phyloP scores from a whole-genome alignment of 2,888 invertebrate genomes.

The Pterostichus madidus region DNA sequence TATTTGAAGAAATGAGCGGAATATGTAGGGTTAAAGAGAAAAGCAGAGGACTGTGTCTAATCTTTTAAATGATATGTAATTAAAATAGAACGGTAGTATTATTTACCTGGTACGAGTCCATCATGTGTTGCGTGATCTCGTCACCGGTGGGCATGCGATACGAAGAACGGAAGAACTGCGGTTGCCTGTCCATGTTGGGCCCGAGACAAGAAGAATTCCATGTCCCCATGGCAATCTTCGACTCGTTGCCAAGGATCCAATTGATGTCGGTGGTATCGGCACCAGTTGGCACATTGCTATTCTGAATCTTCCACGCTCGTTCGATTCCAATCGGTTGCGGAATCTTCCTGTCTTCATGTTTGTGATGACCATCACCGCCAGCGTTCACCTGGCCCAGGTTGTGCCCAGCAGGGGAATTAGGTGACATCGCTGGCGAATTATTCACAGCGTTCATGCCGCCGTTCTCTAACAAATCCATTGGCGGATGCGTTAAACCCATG shows the following conservation, averaged over 20 bases:
- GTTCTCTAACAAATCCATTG: slow-evolving; percentile 75
- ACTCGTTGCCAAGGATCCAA: slow-evolving; percentile 77
- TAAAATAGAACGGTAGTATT: neutral
- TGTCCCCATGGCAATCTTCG: slow-evolving; percentile 73
- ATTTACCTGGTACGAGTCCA: slow-evolving; percentile 77
- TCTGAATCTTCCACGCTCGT: slow-evolving; percentile 83
- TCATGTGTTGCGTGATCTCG: slow-evolving; percentile 77
- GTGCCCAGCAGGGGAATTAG: slow-evolving; percentile 72
- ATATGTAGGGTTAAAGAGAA: neutral
- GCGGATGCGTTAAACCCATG: slow-evolving; percentile 58
- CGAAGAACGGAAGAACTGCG: slow-evolving; percentile 71
- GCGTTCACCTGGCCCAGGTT: slow-evolving; percentile 69
- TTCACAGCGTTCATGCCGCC: slow-evolving; percentile 77
- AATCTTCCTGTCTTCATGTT: slow-evolving; percentile 79
- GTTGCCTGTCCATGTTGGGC: slow-evolving; percentile 74
- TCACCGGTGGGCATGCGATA: slow-evolving; percentile 74
- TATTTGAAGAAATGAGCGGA: no score
- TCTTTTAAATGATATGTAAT: neutral
- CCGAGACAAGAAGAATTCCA: slow-evolving; percentile 73
- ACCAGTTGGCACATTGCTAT: slow-evolving; percentile 71
- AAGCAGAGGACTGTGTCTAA: no score
- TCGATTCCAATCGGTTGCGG: slow-evolving; percentile 91
- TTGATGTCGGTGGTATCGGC: slow-evolving; percentile 75
- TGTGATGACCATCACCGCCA: slow-evolving; percentile 70
- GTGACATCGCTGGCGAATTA: slow-evolving; percentile 78